Conservation (phyloP, 2,888 invertebrate genomes). For the Drosophila lacicola region DNA sequence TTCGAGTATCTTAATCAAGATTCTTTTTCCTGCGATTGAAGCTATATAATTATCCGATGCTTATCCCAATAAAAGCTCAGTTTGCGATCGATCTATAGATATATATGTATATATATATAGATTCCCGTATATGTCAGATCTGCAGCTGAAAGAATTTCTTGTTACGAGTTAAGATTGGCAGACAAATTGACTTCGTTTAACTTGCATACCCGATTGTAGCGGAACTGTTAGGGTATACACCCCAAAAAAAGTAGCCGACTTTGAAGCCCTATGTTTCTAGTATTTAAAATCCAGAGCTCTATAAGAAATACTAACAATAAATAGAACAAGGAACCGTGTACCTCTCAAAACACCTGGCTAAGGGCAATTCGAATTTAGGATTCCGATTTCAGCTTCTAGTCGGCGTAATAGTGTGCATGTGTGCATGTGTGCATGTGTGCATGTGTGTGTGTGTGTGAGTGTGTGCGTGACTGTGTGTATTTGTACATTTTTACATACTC, state of each 20-base stretch:
- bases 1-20: too few species aligned
- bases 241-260: not conserved
- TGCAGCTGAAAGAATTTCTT: too few species aligned
- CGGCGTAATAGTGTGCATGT: conserved; percentile 17
- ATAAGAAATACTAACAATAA: conserved; percentile 29
- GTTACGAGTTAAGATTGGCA: too few species aligned
- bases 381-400: conserved; percentile 56
- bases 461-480: conserved; percentile 22
- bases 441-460: conserved; percentile 4
- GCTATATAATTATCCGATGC: too few species aligned
- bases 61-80: too few species aligned
- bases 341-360: conserved; percentile 75
- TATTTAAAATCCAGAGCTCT: not conserved
- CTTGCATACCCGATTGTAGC: too few species aligned
- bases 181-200: too few species aligned
- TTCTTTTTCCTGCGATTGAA: too few species aligned
- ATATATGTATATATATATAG: too few species aligned
- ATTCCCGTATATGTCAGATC: too few species aligned
- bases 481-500: conserved; percentile 61
- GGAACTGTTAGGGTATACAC: too few species aligned
- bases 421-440: conserved; percentile 1
- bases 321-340: conserved; percentile 81
- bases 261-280: not conserved
- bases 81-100: too few species aligned
- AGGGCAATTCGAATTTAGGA: conserved; percentile 54